Evolutionary conservation across 2,113 vertebrate genomes (phyloP).

Genomic region (Varanus komodoensis): DNA sequence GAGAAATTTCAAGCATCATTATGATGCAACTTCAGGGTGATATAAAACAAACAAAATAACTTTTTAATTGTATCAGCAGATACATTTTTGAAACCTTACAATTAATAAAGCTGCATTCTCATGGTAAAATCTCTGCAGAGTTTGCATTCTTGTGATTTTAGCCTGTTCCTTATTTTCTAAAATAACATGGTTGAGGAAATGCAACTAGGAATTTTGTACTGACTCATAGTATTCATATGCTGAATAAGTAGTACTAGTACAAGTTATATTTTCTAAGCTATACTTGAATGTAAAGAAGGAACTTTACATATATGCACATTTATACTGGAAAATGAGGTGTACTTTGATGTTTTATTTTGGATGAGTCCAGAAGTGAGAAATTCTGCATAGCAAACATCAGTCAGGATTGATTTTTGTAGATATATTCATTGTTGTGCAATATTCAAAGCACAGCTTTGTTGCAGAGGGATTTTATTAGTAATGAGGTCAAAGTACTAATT

Average conservation of each 20-base stretch:
- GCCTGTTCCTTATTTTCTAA: slow-evolving; percentile 71
- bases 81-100: background rate
- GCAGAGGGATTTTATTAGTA: background rate
- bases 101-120: background rate
- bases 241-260: slow-evolving; percentile 68
- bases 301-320: slow-evolving; percentile 13
- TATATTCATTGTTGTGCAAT: background rate
- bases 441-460: no score
- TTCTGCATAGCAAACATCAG: background rate
- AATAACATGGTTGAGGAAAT: slow-evolving; percentile 81
- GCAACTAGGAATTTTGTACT: slow-evolving; percentile 78
- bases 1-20: background rate
- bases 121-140: slow-evolving; percentile 64
- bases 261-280: slow-evolving; percentile 59
- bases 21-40: background rate
- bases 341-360: background rate
- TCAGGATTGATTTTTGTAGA: background rate
- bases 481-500: background rate
- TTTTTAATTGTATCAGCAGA: background rate
- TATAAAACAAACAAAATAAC: background rate
- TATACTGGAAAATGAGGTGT: background rate
- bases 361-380: background rate
- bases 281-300: slow-evolving; percentile 22
- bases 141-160: slow-evolving; percentile 79
- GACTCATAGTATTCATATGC: slow-evolving; percentile 77